A percentile compares a stretch with the other conserved stretches of the same genome.
These are phyloP conservation scores for Mionectes macconnelli DNA, from an alignment of 2,113 vertebrate genomes.

Conservation along the genomic window DNA sequence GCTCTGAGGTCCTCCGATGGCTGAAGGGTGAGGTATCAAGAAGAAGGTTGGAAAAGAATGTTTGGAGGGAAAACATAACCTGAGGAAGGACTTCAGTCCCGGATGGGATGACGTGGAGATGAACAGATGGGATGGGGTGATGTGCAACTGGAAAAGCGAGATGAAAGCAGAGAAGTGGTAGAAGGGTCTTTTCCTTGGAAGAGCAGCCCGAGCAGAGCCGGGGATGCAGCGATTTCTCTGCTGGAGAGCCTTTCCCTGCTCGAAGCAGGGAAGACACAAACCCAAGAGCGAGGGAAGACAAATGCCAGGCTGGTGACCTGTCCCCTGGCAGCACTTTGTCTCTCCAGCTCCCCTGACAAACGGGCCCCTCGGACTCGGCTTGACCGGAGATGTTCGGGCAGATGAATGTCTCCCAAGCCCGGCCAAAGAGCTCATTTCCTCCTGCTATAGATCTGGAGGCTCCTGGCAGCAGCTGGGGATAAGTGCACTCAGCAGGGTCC, in stretches of 20 bases:
- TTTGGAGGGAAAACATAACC: neutral
- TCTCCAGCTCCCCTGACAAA: neutral
- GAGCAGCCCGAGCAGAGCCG: neutral
- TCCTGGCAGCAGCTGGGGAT: neutral
- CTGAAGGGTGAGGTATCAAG: neutral
- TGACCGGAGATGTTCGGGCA: neutral
- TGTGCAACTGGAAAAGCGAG: neutral
- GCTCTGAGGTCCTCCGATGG: neutral
- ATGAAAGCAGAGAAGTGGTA: neutral
- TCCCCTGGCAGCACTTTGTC: neutral
- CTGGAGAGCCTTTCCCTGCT: neutral
- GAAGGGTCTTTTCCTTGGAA: neutral
- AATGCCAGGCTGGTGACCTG: neutral
- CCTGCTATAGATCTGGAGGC: slow-evolving; percentile 37
- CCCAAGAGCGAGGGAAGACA: neutral
- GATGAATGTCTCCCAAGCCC: slow-evolving; percentile 2
- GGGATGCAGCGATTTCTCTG: neutral
- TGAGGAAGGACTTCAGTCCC: neutral
- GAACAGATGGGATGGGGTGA: neutral
- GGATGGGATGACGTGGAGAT: neutral
- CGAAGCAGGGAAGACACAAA: neutral
- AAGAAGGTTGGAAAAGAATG: neutral
- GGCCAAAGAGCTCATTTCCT: slow-evolving; percentile 53
- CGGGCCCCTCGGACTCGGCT: neutral
- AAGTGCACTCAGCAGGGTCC: slow-evolving; percentile 49